Base-by-base conservation (phyloP, 2,888 invertebrate species). In the Ormia ochracea region DNA sequence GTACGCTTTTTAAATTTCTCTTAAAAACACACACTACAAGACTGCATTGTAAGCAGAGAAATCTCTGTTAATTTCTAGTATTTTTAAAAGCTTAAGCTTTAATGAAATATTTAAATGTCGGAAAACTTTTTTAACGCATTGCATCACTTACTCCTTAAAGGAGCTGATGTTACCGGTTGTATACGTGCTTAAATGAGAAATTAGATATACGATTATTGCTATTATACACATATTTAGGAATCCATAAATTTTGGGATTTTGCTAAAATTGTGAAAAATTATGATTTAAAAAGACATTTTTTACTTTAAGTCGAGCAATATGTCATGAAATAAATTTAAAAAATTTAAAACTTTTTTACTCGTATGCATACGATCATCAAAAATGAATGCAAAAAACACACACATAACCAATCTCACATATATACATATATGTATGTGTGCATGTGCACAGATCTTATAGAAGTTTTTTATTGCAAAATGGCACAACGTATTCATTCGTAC, bases 281-380 rank as follows among this genome's bases (percentile, higher is more conserved):
- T 38, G 28, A 65, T 38, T 50, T 65, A 38, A 50, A 38, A 1
- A 41, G 38, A 1, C 36, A 23, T 23, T 48, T 48, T 50, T 23
- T 41, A 41, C 5, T 61, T 43, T 26, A 54, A 26, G 19, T 52
- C 36, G 12, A 31, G 36, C 10, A 26, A 50, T 26, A 17, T 43
- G 43, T 2, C 41, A 54, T 54, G 19, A 68, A 59, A 59, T 50
- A 70, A 59, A 58, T 70, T 45, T 1, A 4, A 33, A 45, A 10
- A 12, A 56, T 14, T 3, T 19, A 52, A 43, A 26, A 41, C n/a
- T n/a, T n/a, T n/a, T n/a, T n/a, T n/a, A 54, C 23, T 28, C 9
- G n/a, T 59, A 10, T 70, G 38, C 59, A 50, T 59, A 26, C 14
- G n/a, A 59, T 69, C 23, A 17, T 31, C 23, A 31, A 52, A 72